Evolutionary conservation across 2,113 vertebrate species (phyloP).

Genomic region (Piprites chloris): DNA sequence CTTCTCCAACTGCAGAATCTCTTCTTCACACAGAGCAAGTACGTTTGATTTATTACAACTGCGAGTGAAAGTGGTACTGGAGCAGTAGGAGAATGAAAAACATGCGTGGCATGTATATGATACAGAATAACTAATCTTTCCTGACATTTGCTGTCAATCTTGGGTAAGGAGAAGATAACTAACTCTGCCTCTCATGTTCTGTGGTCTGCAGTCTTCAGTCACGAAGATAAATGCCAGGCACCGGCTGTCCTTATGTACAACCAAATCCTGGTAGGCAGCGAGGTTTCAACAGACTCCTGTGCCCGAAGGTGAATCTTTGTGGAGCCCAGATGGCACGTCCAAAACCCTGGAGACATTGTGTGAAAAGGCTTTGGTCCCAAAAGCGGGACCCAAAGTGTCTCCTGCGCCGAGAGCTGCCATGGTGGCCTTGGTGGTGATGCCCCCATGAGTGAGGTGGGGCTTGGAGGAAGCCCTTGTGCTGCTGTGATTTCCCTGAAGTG

Average conservation of each 20-base stretch:
- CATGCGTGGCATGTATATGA: constrained; percentile 56
- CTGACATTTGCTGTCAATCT: constrained; percentile 74
- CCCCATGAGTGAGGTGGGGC: not conserved
- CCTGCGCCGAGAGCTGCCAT: rapidly evolving
- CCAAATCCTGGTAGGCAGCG: not conserved
- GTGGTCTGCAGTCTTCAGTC: constrained; percentile 59
- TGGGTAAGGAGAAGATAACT: constrained; percentile 68
- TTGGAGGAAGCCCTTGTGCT: not conserved
- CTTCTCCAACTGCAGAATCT: not conserved
- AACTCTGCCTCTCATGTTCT: constrained; percentile 56
- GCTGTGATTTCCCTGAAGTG: not conserved
- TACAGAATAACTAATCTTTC: constrained; percentile 71
- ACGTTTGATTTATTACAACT: constrained; percentile 67
- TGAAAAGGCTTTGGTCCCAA: not conserved
- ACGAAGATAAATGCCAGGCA: constrained; percentile 72
- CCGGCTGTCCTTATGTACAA: constrained; percentile 19
- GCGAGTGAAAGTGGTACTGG: constrained; percentile 33
- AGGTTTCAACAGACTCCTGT: not conserved
- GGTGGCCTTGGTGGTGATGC: not conserved
- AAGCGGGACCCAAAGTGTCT: not conserved
- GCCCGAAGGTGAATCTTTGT: not conserved
- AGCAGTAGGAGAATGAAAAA: constrained; percentile 65
- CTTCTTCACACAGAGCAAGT: constrained; percentile 20
- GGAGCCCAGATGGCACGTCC: not conserved
- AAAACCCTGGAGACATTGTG: not conserved